phyloP scores from a whole-genome alignment of 1,140 invertebrate species.

The Ceratina australensis region DNA sequence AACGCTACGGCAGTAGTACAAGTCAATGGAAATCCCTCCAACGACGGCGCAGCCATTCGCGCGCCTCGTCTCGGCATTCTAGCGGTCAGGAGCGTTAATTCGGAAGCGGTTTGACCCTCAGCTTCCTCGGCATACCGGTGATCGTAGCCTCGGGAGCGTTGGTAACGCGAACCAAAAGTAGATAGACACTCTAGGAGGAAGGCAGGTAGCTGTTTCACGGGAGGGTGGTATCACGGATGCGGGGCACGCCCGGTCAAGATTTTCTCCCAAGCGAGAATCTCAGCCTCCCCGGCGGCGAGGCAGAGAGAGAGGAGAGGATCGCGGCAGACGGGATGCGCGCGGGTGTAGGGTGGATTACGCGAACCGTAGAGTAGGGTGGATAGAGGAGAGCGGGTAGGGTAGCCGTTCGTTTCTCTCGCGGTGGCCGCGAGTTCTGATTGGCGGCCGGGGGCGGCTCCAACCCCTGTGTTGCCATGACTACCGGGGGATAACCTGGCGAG shows the following conservation, averaged over 20 bases:
- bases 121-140: slow-evolving; percentile 2
- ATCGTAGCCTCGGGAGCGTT: background rate
- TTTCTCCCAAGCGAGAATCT: slow-evolving; percentile 79
- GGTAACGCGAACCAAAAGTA: background rate
- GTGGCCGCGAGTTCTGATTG: slow-evolving; percentile 79
- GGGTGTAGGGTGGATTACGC: slow-evolving; percentile 1
- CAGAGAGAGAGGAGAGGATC: slow-evolving; percentile 50
- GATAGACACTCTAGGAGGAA: slow-evolving; percentile 53
- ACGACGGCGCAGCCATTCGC: background rate
- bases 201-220: slow-evolving; percentile 61
- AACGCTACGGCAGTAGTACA: background rate
- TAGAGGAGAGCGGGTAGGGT: slow-evolving; percentile 70
- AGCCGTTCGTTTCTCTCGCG: slow-evolving; percentile 79
- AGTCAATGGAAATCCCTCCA: slow-evolving; percentile 19
- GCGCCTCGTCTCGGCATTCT: slow-evolving; percentile 32
- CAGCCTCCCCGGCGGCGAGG: slow-evolving; percentile 71
- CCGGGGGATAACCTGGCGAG: slow-evolving; percentile 71
- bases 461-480: slow-evolving; percentile 80
- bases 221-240: slow-evolving; percentile 76
- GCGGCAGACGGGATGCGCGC: slow-evolving; percentile 28
- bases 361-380: slow-evolving; percentile 31
- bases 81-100: slow-evolving; percentile 52
- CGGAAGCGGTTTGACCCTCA: slow-evolving; percentile 24
- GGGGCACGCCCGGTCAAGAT: slow-evolving; percentile 80
- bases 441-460: slow-evolving; percentile 77